Percentiles rank a stretch among this genome's conserved stretches.
These are phyloP conservation scores for Rhipidura dahli DNA, from an alignment of 2,113 vertebrate genomes.

Conservation along the genomic window DNA sequence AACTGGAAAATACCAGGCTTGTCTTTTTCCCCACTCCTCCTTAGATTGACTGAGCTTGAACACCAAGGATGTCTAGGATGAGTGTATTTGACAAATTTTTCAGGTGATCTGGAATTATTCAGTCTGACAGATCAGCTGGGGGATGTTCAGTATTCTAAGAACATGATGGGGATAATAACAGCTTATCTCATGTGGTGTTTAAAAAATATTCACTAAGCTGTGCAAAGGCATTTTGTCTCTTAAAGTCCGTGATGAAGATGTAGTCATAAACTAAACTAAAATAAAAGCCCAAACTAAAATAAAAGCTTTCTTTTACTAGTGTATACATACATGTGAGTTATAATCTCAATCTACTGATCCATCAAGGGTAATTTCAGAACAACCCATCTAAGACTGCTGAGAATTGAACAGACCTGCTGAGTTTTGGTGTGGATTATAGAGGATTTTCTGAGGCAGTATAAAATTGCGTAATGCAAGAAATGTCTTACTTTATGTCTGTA, in stretches of 20 bases:
- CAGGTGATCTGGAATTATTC: neutral
- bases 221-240: neutral
- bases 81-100: neutral
- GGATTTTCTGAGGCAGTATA: neutral
- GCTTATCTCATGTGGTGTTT: neutral
- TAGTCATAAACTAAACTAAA: neutral
- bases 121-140: neutral
- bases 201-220: neutral
- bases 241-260: neutral
- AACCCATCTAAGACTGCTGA: neutral
- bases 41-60: neutral
- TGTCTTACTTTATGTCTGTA: neutral
- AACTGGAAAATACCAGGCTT: neutral
- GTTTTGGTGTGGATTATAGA: neutral
- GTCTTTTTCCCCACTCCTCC: neutral
- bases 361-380: neutral
- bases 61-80: neutral
- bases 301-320: neutral
- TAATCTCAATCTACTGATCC: neutral
- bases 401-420: neutral
- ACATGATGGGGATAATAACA: neutral
- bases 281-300: neutral
- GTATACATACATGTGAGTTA: fast-evolving
- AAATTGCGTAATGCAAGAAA: neutral
- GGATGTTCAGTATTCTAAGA: neutral